Base-by-base conservation (phyloP, 2,888 invertebrate genomes). In the Cremastobaeus sp. region DNA sequence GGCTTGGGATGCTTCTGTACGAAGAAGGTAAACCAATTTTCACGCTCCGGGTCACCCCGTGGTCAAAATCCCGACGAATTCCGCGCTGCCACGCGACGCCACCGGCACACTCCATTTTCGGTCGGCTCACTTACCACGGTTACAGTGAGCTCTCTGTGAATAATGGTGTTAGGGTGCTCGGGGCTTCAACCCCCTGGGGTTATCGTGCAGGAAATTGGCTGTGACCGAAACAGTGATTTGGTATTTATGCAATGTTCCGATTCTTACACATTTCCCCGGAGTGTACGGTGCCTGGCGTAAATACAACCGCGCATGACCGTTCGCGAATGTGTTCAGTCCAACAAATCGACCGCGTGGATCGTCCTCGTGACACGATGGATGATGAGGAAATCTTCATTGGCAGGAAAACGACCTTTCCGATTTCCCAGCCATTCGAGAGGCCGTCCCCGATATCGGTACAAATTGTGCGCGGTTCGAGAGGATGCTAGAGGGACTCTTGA, bases 1-100 rank as follows among this genome's bases (percentile, higher is more conserved):
- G 91, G 91, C 88, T 91, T 91, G 84, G 92, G 92, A 87, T 93
- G 92, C 89, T 93, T 92, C 89, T 92, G 91, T 87, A 89, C 90
- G 78, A 89, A 89, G 87, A 90, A 90, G 90, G 90, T 90, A 89
- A 89, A 34, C 41, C 20, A 15, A 25, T 25, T 18, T 6, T 8
- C 17, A 15, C 32, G n/a, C 32, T 32, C 4, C 5, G 3, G 11
- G 5, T 11, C 6, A 3, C 3, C 11, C 9, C 32, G n/a, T 3
- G 32, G 32, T 32, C n/a, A 6, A 3, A 32, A n/a, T 25, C 25
- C 25, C 25, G 8, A 4, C 8, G 25, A 25, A 25, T 25, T 25
- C 5, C 25, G 25, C 25, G 25, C 25, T n/a, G 25, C 25, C 25
- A 4, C 25, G 5, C 25, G 4, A 4, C 4, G 4, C 25, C 25